These are phyloP conservation scores for Chelonus insularis DNA, from an alignment of 1,140 invertebrate genomes.

Conservation along the genomic window DNA sequence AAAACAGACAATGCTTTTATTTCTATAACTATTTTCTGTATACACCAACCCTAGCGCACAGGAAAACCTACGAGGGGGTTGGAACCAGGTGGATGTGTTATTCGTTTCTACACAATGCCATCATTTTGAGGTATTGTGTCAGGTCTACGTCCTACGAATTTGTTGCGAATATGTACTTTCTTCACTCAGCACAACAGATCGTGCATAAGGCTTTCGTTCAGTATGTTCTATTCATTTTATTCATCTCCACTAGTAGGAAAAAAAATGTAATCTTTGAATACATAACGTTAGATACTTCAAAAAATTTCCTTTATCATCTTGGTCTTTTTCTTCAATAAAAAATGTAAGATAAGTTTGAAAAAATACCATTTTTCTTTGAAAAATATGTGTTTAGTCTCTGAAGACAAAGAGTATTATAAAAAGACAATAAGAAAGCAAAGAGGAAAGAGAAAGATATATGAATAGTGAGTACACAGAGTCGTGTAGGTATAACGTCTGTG, in stretches of 20 bases:
- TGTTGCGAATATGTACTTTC: constrained; percentile 2
- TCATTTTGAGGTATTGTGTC: constrained; percentile 24
- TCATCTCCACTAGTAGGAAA: neutral
- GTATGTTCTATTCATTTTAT: neutral
- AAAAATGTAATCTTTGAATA: neutral
- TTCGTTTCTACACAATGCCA: constrained; percentile 19
- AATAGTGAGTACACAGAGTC: constrained; percentile 21
- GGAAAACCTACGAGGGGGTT: neutral
- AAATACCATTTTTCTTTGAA: too few relatives aligned
- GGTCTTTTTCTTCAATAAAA: too few relatives aligned
- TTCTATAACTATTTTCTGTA: too few relatives aligned
- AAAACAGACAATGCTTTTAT: neutral
- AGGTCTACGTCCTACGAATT: constrained; percentile 7
- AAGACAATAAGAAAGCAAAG: constrained; percentile 1
- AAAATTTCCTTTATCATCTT: too few relatives aligned
- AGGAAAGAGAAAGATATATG: neutral
- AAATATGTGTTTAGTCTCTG: constrained; percentile 1
- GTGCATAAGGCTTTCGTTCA: neutral
- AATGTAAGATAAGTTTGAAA: too few relatives aligned
- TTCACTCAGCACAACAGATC: neutral
- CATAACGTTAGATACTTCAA: too few relatives aligned
- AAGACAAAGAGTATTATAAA: neutral
- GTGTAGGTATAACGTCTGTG: constrained; percentile 36
- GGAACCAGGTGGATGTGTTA: constrained; percentile 20
- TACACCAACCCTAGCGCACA: neutral